These are phyloP conservation scores for Ursus arctos DNA, from an alignment of 2,113 vertebrate species.

Conservation along the genomic window DNA sequence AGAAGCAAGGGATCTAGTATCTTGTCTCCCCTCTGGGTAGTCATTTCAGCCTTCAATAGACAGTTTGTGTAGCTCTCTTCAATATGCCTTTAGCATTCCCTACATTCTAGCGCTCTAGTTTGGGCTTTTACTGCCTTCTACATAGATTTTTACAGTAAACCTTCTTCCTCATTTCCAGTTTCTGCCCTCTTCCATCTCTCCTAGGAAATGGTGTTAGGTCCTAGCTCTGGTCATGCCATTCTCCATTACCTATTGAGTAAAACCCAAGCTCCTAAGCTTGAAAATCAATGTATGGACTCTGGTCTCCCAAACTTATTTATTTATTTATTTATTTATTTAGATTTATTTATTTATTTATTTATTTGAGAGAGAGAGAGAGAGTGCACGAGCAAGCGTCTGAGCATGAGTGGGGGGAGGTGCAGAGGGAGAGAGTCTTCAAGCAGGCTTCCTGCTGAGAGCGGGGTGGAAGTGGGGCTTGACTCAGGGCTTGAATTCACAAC, in stretches of 20 bases:
- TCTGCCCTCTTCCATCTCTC: background rate
- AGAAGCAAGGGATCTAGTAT: slow-evolving; percentile 6
- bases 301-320: background rate
- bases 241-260: background rate
- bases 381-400: no score
- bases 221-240: background rate
- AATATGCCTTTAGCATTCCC: background rate
- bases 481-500: background rate
- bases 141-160: background rate
- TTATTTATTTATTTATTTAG: background rate
- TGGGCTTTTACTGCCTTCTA: background rate
- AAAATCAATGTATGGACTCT: background rate
- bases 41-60: slow-evolving; percentile 10
- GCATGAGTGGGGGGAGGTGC: background rate
- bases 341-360: background rate
- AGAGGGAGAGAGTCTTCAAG: background rate
- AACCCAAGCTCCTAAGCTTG: background rate
- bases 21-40: background rate
- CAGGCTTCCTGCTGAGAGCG: background rate
- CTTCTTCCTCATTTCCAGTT: background rate
- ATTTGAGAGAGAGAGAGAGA: background rate
- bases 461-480: no score
- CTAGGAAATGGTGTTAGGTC: background rate
- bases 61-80: background rate
- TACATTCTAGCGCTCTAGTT: background rate